Conservation (phyloP, 2,888 invertebrate species). For the Hydroisotoma schaefferi region DNA sequence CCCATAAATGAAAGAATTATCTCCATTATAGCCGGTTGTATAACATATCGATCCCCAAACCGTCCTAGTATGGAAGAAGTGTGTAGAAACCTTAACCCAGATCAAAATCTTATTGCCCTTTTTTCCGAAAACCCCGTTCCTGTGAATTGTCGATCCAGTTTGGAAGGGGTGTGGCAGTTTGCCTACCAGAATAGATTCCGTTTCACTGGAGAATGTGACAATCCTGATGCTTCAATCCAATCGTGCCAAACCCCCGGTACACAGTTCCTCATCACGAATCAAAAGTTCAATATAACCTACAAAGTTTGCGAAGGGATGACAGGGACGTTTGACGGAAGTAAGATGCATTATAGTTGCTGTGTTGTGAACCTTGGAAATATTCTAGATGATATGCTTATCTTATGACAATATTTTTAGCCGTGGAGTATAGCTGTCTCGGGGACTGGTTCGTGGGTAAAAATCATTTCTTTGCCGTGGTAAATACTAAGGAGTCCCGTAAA, state of each 20-base stretch:
- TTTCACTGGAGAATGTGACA: conserved; percentile 84
- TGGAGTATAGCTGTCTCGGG: conserved; percentile 87
- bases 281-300: conserved; percentile 90
- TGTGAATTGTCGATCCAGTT: conserved; percentile 83
- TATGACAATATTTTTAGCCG: conserved; percentile 56
- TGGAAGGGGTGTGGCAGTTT: conserved; percentile 96
- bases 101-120: conserved; percentile 77
- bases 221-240: conserved; percentile 73
- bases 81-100: conserved; percentile 68
- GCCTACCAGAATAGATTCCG: conserved; percentile 84
- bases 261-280: conserved; percentile 91
- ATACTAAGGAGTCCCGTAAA: conserved; percentile 90
- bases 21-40: conserved; percentile 63
- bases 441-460: conserved; percentile 96
- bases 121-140: conserved; percentile 87
- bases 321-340: conserved; percentile 79
- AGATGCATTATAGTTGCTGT: conserved; percentile 37
- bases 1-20: background rate
- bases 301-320: conserved; percentile 85
- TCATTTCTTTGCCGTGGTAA: conserved; percentile 95
- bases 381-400: no score
- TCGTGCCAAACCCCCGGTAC: conserved; percentile 96
- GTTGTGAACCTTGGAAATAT: no score
- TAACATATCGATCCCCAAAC: conserved; percentile 63
- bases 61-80: conserved; percentile 69